phyloP scores from a whole-genome alignment of 2,888 invertebrate species.

The Pyrgus malvae region DNA sequence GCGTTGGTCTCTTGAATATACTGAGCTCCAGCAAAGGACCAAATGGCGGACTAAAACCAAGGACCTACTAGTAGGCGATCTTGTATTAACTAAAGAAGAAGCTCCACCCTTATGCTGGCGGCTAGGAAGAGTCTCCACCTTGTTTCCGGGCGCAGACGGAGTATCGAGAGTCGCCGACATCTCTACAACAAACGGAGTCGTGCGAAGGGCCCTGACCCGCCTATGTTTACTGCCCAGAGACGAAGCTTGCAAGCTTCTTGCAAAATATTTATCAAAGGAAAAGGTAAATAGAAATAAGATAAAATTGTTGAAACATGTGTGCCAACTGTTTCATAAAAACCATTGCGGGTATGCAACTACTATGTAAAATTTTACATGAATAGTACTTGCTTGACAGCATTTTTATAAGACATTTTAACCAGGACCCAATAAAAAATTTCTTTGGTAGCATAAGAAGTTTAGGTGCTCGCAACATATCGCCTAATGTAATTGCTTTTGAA shows the following conservation, averaged over 20 bases:
- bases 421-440: not conserved
- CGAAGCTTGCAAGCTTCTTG: not conserved
- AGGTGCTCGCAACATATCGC: too few species aligned
- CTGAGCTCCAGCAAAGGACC: not conserved
- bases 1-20: not conserved
- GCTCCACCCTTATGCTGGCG: not conserved
- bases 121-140: not conserved
- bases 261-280: conserved; percentile 6
- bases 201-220: not conserved
- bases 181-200: not conserved
- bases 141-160: not conserved
- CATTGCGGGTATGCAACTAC: conserved; percentile 15
- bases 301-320: not conserved
- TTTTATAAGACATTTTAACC: not conserved
- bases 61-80: not conserved
- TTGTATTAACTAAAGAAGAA: not conserved
- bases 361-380: not conserved
- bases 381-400: not conserved
- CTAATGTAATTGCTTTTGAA: too few species aligned
- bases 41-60: not conserved
- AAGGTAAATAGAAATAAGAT: not conserved
- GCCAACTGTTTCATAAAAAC: conserved; percentile 15
- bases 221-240: not conserved
- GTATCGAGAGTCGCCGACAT: not conserved
- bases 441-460: not conserved